These are phyloP conservation scores for Heteropelma amictum DNA, from an alignment of 2,888 invertebrate species.

Conservation along the genomic window DNA sequence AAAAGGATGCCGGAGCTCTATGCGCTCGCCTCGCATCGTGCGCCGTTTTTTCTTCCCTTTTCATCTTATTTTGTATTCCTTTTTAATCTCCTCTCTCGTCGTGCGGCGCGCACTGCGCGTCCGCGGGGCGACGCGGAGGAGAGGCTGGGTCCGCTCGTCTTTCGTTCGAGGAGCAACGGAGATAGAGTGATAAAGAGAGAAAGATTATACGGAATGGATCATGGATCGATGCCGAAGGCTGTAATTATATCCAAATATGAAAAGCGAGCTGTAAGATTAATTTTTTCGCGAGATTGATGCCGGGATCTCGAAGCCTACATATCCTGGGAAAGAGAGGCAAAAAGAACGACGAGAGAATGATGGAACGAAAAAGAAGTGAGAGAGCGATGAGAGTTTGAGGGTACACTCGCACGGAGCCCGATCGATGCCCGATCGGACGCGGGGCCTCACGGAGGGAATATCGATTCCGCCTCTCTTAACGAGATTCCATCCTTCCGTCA, in stretches of 20 bases:
- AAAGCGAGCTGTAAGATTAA: constrained; percentile 76
- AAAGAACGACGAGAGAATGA: constrained; percentile 32
- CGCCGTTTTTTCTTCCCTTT: background rate
- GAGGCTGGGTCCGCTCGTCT: constrained; percentile 43
- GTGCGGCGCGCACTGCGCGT: constrained; percentile 2
- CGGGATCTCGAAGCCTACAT: constrained; percentile 72
- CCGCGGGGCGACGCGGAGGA: constrained; percentile 48
- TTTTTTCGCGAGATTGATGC: constrained; percentile 78
- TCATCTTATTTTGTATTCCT: constrained; percentile 16
- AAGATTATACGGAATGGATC: constrained; percentile 64
- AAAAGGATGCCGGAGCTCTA: constrained; percentile 61
- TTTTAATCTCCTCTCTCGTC: constrained; percentile 27
- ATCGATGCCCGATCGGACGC: constrained; percentile 55
- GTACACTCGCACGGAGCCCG: constrained; percentile 29
- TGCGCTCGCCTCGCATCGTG: background rate
- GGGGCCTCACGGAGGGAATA: constrained; percentile 60
- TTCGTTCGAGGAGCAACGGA: constrained; percentile 22
- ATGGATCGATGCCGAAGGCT: constrained; percentile 70
- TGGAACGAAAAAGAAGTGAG: constrained; percentile 28
- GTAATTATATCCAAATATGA: constrained; percentile 78
- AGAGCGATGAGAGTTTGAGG: constrained; percentile 27
- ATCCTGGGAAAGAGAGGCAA: constrained; percentile 57
- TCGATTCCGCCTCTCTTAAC: constrained; percentile 76
- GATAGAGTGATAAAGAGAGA: constrained; percentile 30
- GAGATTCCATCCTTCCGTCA: constrained; percentile 77